Percentiles rank a stretch among this genome's conserved stretches.
Evolutionary conservation across 2,113 vertebrate species (phyloP).

Genomic region (Rhodinocichla rosea): DNA sequence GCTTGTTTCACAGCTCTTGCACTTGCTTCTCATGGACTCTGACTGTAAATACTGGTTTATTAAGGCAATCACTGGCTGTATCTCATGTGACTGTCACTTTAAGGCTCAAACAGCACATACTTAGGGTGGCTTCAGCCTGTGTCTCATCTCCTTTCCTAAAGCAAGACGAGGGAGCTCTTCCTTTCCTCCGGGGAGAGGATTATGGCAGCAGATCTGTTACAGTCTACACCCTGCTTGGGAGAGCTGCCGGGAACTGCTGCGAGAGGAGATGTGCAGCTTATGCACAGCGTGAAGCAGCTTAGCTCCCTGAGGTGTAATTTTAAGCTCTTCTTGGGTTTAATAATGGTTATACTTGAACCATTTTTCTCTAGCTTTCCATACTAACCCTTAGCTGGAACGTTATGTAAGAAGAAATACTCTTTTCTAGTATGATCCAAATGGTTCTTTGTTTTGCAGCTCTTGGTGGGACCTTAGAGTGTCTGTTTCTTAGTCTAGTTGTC

Average conservation of each 20-base stretch:
- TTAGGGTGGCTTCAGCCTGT: neutral
- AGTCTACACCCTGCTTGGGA: neutral
- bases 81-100: neutral
- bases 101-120: neutral
- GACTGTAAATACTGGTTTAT: neutral
- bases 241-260: neutral
- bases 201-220: neutral
- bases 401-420: neutral
- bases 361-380: neutral
- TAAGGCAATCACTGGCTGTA: neutral
- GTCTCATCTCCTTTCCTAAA: neutral
- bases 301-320: neutral
- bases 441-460: neutral
- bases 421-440: neutral
- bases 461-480: neutral
- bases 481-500: neutral
- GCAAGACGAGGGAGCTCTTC: neutral
- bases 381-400: neutral
- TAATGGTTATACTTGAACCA: neutral
- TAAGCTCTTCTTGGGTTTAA: neutral
- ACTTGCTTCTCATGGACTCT: neutral
- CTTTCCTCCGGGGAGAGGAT: neutral
- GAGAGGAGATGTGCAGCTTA: neutral
- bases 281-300: neutral
- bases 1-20: neutral